Conservation (phyloP, 2,888 invertebrate species). For the Tuta absoluta region DNA sequence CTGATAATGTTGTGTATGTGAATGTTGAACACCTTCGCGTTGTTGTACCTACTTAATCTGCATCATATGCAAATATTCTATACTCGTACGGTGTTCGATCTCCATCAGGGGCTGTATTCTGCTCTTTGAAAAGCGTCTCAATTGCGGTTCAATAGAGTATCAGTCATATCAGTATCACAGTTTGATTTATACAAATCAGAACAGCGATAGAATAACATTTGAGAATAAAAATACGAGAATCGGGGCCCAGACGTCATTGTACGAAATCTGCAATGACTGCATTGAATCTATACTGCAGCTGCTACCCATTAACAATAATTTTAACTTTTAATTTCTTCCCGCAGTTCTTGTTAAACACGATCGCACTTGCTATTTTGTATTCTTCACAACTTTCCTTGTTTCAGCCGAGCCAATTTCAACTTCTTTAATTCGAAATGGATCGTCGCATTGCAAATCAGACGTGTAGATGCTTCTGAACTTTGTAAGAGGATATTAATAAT, state of each 20-base stretch:
- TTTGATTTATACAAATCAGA: too few relatives aligned
- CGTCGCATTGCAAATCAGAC: constrained; percentile 44
- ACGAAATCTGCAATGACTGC: constrained; percentile 19
- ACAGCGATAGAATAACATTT: too few relatives aligned
- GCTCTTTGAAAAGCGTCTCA: too few relatives aligned
- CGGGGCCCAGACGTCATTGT: background rate
- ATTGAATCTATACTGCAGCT: constrained; percentile 20
- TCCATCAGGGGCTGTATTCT: too few relatives aligned
- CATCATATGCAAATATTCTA: too few relatives aligned
- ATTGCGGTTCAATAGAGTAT: too few relatives aligned
- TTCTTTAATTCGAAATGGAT: constrained; percentile 62
- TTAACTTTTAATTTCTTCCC: constrained; percentile 69
- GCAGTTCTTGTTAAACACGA: constrained; percentile 67
- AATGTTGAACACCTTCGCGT: too few relatives aligned
- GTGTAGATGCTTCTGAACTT: constrained; percentile 18
- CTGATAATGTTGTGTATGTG: too few relatives aligned
- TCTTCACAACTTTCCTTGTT: constrained; percentile 46
- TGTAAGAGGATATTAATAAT: background rate
- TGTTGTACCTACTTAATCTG: too few relatives aligned
- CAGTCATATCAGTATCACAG: too few relatives aligned
- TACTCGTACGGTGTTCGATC: too few relatives aligned
- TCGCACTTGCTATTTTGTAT: constrained; percentile 60
- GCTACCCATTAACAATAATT: constrained; percentile 56
- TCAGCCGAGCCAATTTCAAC: constrained; percentile 56
- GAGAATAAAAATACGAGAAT: too few relatives aligned